Base-by-base conservation (phyloP, 2,888 invertebrate genomes). In the Pherbina coryleti region DNA sequence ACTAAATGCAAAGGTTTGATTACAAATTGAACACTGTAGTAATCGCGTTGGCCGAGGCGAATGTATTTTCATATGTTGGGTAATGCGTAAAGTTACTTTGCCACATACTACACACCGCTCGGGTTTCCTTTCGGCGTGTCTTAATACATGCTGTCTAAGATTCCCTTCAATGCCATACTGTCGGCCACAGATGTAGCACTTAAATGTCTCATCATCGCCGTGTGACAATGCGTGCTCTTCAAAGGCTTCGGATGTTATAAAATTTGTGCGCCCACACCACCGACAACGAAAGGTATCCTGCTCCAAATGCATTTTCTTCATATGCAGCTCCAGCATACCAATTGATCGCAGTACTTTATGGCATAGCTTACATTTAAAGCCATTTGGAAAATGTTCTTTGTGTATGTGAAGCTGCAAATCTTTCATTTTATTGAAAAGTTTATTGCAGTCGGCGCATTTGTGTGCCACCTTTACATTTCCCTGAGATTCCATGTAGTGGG, bases 31-130 rank as follows among this genome's bases (percentile, higher is more conserved):
- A 76, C 83, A 83, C n/a, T 77, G 79, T 3, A 82, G 77, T 44
- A 83, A 53, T 25, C 82, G 80, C 60, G 80, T 81, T 0, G 83
- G 83, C 0, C 83, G 79, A 5, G 83, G 83, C 8, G 82, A 81
- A 76, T 83, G 83, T 8, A 82, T 83, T 76, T 82, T 82, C 83
- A 83, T 83, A 69, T 83, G 83, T 19, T 83, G 83, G 7, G 82
- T 81, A 57, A 83, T 81, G n/a, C 83, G 81, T 14, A 82, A 62
- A 0, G 83, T 83, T 17, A 81, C 72, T 71, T 83, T 83, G 5
- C 83, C 83, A 28, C 83, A 83, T 2, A 83, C 82, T 1, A 82
- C 83, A 75, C 83, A 83, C 0, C 80, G 78, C 55, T 83, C 80
- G 1, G 81, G 82, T 8, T 79, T 55, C 49, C 79, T 80, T 37